Evolutionary conservation across 2,888 invertebrate species (phyloP), one percentile per base, ranked within the genome.

Genomic region (Petrophora chlorosata): DNA sequence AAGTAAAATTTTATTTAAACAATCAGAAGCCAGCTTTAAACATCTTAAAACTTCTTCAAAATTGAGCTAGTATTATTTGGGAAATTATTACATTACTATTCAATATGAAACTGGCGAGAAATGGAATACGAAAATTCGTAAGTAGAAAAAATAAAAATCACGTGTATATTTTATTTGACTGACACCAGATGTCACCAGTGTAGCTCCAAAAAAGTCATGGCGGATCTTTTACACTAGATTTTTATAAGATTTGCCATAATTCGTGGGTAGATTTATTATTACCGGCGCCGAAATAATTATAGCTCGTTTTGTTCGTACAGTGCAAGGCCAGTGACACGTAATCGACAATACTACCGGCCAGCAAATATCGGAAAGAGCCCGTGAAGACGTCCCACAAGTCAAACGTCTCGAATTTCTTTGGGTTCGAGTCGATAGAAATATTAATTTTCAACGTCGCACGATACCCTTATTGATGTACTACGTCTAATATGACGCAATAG

Each of bases 191-290:
- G 89, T 85, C 89, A 85, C 82, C 77, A 79, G 76, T 81, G 77
- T 74, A 76, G 77, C 71, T 79, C 72, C 69, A 67, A 76, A 76
- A 49, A 86, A 82, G 85, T 89, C 85, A 90, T 90, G 89, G 90
- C 85, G 85, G 84, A 89, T 85, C 80, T 85, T 82, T 77, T 84
- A 81, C 80, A 79, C 65, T 79, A 81, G 70, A 72, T 74, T 84
- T 85, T 85, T 81, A 54, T 45, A 76, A 80, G 77, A 79, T 84
- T 84, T 81, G 81, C 75, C 71, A 55, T 76, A 79, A 76, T 83
- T 88, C 73, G 89, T 84, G 85, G 90, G 89, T 90, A 89, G 87
- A 82, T 82, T 83, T 80, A 76, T 76, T 76, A 79, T 75, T 75
- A 79, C 70, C 79, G 79, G 77, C 77, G 80, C 80, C 72, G 74